Evolutionary conservation across 2,113 vertebrate species (phyloP), one percentile per base, ranked within the genome.

Genomic region (Thymallus thymallus): DNA sequence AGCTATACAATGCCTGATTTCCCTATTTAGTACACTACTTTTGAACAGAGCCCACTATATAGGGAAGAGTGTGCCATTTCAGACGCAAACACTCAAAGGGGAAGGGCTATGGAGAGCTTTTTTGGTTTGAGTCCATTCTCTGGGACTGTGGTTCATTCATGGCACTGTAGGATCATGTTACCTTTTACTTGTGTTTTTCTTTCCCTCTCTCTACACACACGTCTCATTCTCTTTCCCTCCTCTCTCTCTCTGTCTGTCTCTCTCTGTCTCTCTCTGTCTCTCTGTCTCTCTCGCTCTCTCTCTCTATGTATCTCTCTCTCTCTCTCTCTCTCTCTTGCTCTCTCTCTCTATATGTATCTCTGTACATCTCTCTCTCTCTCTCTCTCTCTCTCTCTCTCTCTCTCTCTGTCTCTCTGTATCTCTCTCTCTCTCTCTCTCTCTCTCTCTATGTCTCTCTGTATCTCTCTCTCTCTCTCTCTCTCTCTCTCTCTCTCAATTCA

Each of bases 261-360:
- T 32, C 16, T 24, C 3, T 72, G 20, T 61, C 56, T 41, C n/a
- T 41, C 69, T 61, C 55, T 60, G 18, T 9, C 6, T 29, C 3
- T 22, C 9, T 61, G 5, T 55, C 41, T 29, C 6, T 72, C 67
- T 5, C 32, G 6, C 26, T 29, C 9, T 63, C 13, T 64, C 1
- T 32, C 1, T 16, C 13, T n/a, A n/a, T n/a, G n/a, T n/a, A n/a
- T 72, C 22, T 46, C 32, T 62, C 10, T 60, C 55, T 16, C 56
- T 62, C 18, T 9, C 6, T 6, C 1, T 9, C 18, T 20, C 45
- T 18, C 7, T 73, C 68, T n/a, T n/a, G n/a, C 69, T 62, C 23
- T 76, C 14, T 82, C 56, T 30, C 74, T 81, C 2, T 86, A 99
- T n/a, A n/a, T n/a, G n/a, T n/a, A n/a, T n/a, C n/a, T n/a, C n/a